Conservation (phyloP, 2,113 vertebrate genomes). For the Notarius lentiginosus region DNA sequence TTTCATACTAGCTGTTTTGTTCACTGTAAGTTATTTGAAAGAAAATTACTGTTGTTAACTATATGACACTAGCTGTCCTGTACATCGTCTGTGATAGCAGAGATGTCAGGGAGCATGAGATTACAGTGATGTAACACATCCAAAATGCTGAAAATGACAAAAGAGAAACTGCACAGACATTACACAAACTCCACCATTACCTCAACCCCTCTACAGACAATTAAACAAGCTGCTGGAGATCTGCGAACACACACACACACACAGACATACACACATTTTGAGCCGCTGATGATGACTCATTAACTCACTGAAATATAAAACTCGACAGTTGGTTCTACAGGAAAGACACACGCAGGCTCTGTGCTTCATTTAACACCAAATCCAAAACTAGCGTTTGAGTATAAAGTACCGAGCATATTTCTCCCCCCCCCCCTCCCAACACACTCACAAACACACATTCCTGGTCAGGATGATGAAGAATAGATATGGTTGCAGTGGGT, state of each 20-base stretch:
- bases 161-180: background rate
- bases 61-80: background rate
- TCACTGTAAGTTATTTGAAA: background rate
- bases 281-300: constrained; percentile 26
- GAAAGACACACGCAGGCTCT: background rate
- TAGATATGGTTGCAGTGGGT: background rate
- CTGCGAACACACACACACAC: background rate
- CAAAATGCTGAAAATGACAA: background rate
- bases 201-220: constrained; percentile 22
- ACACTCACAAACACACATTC: background rate
- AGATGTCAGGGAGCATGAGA: background rate
- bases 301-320: background rate
- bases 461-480: background rate
- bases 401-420: too few species aligned
- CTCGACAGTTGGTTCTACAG: background rate
- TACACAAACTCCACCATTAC: constrained; percentile 18
- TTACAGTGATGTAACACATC: background rate
- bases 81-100: background rate
- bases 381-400: background rate
- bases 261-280: constrained; percentile 23
- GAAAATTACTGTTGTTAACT: background rate
- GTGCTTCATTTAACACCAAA: constrained; percentile 14
- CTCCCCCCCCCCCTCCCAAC: background rate
- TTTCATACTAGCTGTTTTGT: background rate
- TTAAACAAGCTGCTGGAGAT: constrained; percentile 4